A percentile compares a stretch with the other conserved stretches of the same genome.
These are phyloP conservation scores for Mus musculus DNA, from an alignment of 2,113 vertebrate genomes.

Conservation along the genomic window GRCm39 chr4:127545001-127545500, in stretches of 20 bases:
- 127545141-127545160: neutral
- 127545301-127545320: neutral
- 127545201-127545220: neutral
- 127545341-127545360: neutral
- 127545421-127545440: conserved; percentile 12
- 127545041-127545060: neutral
- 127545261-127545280: neutral
- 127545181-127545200: neutral
- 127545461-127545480: conserved; percentile 49
- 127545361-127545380: neutral
- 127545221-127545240: neutral
- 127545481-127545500: neutral
- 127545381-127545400: neutral
- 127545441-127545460: conserved; percentile 22
- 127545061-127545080: neutral
- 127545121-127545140: neutral
- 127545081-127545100: neutral
- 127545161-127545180: neutral
- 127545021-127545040: neutral
- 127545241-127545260: neutral
- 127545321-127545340: neutral
- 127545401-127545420: neutral
- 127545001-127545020: neutral
- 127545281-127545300: neutral
- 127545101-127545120: neutral